Percentiles rank a stretch among this genome's conserved stretches.
Evolutionary conservation across 2,888 invertebrate genomes (phyloP).

Genomic region (Brassicogethes aeneus): DNA sequence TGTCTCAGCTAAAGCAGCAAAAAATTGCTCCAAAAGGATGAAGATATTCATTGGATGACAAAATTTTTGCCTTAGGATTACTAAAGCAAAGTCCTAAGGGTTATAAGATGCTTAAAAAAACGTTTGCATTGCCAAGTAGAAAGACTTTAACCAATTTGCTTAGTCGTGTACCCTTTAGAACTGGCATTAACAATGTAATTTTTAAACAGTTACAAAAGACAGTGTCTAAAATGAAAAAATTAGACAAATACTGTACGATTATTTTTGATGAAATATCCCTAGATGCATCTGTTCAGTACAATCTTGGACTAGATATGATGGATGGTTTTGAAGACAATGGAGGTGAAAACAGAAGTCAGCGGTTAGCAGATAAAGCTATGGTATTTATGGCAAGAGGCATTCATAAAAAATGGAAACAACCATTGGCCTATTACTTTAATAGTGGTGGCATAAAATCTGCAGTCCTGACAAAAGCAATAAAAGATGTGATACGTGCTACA

Average conservation of each 20-base stretch:
- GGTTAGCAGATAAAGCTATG: constrained; percentile 6
- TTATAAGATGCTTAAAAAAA: background rate
- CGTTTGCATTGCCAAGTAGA: background rate
- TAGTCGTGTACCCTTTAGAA: background rate
- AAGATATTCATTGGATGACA: background rate
- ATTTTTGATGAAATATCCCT: background rate
- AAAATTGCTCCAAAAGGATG: background rate
- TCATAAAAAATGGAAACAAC: constrained; percentile 8
- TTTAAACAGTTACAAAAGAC: background rate
- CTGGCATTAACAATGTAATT: background rate
- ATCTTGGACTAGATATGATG: constrained; percentile 3
- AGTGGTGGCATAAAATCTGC: constrained; percentile 10
- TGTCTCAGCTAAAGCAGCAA: background rate
- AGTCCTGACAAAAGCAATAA: background rate
- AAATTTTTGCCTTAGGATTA: background rate
- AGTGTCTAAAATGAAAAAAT: background rate
- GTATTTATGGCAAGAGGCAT: constrained; percentile 11
- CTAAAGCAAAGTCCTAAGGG: background rate
- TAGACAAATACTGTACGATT: background rate
- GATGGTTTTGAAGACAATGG: constrained; percentile 8
- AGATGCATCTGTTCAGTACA: background rate
- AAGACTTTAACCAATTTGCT: background rate
- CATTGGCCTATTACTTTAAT: constrained; percentile 8
- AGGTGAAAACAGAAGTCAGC: background rate
- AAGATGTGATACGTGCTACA: background rate